These are phyloP conservation scores for Diadema setosum DNA, from an alignment of 35 echinoderm and acorn worm genomes.

Conservation along the genomic window DNA sequence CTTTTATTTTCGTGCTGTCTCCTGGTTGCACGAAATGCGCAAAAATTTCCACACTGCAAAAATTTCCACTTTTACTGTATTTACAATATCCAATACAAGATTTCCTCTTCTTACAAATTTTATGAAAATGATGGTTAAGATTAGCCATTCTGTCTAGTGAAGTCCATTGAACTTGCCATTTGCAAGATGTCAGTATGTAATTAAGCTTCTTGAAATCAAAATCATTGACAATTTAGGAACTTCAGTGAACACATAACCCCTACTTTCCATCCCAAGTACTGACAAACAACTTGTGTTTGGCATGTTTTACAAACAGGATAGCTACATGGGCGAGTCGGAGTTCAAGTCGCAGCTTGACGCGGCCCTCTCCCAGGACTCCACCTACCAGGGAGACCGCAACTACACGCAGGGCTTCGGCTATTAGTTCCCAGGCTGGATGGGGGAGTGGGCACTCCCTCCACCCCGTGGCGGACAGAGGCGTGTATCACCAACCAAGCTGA, in stretches of 20 bases:
- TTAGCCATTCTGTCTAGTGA: too few relatives aligned
- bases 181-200: too few relatives aligned
- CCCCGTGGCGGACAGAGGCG: not conserved
- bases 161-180: too few relatives aligned
- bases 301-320: constrained; percentile 64
- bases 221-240: not conserved
- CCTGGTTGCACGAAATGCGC: too few relatives aligned
- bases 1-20: too few relatives aligned
- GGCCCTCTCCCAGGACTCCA: constrained; percentile 95
- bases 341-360: constrained; percentile 97
- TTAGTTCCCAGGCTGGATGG: constrained; percentile 43
- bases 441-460: not conserved
- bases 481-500: constrained; percentile 3
- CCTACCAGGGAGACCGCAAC: constrained; percentile 98
- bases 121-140: too few relatives aligned
- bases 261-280: too few relatives aligned
- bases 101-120: too few relatives aligned
- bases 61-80: too few relatives aligned
- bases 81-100: too few relatives aligned
- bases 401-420: constrained; percentile 82
- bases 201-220: not conserved
- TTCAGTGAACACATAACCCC: too few relatives aligned
- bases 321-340: constrained; percentile 93
- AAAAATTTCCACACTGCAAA: too few relatives aligned
- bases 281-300: not conserved